Evolutionary conservation across 53 echinoderm and acorn worm genomes (phyloP).

Genomic region (Hippasteria phrygiana): DNA sequence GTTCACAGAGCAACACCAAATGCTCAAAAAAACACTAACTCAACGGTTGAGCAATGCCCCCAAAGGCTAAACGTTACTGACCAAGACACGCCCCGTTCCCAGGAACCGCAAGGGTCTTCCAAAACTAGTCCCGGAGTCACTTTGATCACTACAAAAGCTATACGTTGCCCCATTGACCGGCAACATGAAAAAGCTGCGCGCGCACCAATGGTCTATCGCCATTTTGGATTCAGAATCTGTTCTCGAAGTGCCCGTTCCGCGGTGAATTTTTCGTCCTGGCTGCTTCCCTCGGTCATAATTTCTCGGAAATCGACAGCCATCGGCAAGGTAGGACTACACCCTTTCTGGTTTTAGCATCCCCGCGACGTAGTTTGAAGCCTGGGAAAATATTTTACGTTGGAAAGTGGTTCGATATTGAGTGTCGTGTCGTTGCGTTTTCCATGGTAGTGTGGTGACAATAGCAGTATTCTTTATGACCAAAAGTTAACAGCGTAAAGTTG

Average conservation of each 20-base stretch:
- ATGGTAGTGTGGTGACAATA: constrained; percentile 48
- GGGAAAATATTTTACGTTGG: constrained; percentile 91
- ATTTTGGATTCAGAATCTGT: constrained; percentile 42
- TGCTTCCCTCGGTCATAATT: background rate
- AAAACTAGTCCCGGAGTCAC: background rate
- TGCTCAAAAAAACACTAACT: too few relatives aligned
- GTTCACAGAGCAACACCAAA: too few relatives aligned
- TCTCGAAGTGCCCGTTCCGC: constrained; percentile 17
- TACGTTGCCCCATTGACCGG: constrained; percentile 39
- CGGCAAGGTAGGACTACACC: constrained; percentile 65
- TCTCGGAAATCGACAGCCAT: constrained; percentile 9
- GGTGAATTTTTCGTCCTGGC: constrained; percentile 47
- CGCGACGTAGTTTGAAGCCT: constrained; percentile 65
- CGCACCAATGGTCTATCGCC: constrained; percentile 62
- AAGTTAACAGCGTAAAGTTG: constrained; percentile 51
- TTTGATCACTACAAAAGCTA: background rate
- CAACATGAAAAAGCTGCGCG: constrained; percentile 62
- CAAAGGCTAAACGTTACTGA: too few relatives aligned
- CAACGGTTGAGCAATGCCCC: too few relatives aligned
- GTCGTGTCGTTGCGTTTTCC: background rate
- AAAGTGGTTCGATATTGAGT: constrained; percentile 46
- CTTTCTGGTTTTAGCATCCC: constrained; percentile 56
- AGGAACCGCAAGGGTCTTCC: background rate
- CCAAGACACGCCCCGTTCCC: too few relatives aligned
- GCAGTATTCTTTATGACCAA: constrained; percentile 47